These are phyloP conservation scores for Helobdella robusta DNA, from an alignment of 2,888 invertebrate genomes.

Conservation along the genomic window DNA sequence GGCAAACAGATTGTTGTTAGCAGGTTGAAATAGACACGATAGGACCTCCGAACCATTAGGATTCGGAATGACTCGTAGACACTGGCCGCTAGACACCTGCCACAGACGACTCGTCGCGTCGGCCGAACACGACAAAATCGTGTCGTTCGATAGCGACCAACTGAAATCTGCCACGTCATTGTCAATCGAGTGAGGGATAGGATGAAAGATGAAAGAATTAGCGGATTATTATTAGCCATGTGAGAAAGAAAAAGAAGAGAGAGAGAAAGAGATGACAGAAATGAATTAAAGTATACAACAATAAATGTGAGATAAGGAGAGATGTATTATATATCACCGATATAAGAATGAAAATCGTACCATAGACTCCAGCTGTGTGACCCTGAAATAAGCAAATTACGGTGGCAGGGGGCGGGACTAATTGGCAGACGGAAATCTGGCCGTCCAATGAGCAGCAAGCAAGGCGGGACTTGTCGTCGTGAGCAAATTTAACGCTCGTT, in stretches of 20 bases:
- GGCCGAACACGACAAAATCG: slow-evolving; percentile 66
- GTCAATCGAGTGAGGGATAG: too few relatives aligned
- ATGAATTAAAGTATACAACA: too few relatives aligned
- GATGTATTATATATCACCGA: too few relatives aligned
- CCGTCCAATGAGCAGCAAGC: slow-evolving; percentile 73
- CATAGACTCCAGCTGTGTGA: slow-evolving; percentile 52
- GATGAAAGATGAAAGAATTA: too few relatives aligned
- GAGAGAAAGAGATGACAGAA: too few relatives aligned
- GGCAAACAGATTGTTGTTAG: slow-evolving; percentile 75
- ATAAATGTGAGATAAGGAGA: too few relatives aligned
- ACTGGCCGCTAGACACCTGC: slow-evolving; percentile 54
- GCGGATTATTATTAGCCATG: too few relatives aligned
- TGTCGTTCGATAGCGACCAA: slow-evolving; percentile 76
- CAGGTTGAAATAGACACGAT: slow-evolving; percentile 67
- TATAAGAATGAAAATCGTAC: too few relatives aligned
- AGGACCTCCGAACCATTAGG: slow-evolving; percentile 43
- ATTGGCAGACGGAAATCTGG: slow-evolving; percentile 68
- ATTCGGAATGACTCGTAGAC: slow-evolving; percentile 45
- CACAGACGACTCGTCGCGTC: slow-evolving; percentile 68
- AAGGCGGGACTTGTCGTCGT: slow-evolving; percentile 69
- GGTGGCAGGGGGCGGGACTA: slow-evolving; percentile 57
- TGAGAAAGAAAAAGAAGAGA: too few relatives aligned
- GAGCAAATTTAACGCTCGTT: slow-evolving; percentile 66
- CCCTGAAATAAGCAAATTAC: slow-evolving; percentile 65
- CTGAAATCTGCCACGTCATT: slow-evolving; percentile 69